phyloP scores from a whole-genome alignment of 2,888 invertebrate genomes.

The Harpalus rubripes region DNA sequence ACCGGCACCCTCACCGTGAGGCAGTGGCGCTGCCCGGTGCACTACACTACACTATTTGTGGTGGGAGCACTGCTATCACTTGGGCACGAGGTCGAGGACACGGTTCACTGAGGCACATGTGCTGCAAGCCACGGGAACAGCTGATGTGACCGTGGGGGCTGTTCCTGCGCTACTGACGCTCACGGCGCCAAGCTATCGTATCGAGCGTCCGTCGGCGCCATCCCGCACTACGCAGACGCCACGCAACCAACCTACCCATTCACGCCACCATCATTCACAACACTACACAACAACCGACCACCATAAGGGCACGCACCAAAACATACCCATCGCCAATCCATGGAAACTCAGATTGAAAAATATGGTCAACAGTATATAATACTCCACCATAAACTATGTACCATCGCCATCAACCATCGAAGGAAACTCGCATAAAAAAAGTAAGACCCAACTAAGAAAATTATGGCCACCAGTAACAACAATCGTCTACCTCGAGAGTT shows the following conservation, averaged over 20 bases:
- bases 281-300: background rate
- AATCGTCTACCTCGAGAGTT: too few relatives aligned
- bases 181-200: conserved; percentile 73
- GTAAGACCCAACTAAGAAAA: too few relatives aligned
- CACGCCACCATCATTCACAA: conserved; percentile 42
- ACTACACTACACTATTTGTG: conserved; percentile 75
- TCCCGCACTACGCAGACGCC: conserved; percentile 69
- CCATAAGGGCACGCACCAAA: conserved; percentile 15
- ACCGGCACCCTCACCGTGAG: conserved; percentile 78
- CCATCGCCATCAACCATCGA: too few relatives aligned
- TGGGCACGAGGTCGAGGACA: conserved; percentile 54
- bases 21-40: conserved; percentile 73
- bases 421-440: too few relatives aligned
- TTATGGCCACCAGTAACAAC: too few relatives aligned
- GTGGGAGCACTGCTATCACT: background rate
- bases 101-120: conserved; percentile 1
- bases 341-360: background rate
- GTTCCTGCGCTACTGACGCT: conserved; percentile 76
- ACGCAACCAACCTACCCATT: conserved; percentile 13
- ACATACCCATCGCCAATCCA: background rate
- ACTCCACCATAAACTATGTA: too few relatives aligned
- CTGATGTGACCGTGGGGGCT: conserved; percentile 62
- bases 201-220: conserved; percentile 76
- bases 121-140: conserved; percentile 49
- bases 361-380: too few relatives aligned